A percentile compares a stretch with the other conserved stretches of the same genome.
These are phyloP conservation scores for Mustela lutreola DNA, from an alignment of 2,113 vertebrate genomes.

Conservation along the genomic window DNA sequence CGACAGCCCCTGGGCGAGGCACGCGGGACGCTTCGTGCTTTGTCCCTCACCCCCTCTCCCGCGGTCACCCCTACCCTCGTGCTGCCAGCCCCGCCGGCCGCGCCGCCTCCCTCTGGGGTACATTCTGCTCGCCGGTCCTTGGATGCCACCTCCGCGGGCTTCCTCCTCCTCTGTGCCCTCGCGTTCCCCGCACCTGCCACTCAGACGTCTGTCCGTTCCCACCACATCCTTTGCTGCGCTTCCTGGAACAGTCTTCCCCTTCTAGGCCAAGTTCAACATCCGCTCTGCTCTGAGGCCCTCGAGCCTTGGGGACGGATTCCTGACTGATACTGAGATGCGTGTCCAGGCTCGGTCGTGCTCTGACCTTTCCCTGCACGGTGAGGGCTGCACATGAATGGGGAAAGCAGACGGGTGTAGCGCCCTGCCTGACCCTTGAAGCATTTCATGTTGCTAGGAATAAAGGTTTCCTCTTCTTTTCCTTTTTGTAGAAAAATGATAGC, in stretches of 20 bases:
- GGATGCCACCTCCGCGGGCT: too few species aligned
- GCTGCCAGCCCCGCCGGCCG: too few species aligned
- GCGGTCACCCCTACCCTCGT: too few species aligned
- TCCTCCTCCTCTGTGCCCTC: background rate
- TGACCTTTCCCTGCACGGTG: background rate
- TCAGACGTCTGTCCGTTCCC: background rate
- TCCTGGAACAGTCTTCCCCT: background rate
- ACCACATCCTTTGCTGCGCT: background rate
- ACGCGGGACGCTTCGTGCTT: background rate
- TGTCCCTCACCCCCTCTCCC: background rate
- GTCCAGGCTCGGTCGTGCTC: too few species aligned
- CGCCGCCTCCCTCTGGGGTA: background rate
- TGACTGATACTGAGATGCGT: background rate
- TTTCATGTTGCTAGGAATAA: background rate
- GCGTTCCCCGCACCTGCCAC: too few species aligned
- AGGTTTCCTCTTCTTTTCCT: background rate
- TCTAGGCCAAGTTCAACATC: background rate
- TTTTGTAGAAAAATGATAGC: background rate
- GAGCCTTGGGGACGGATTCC: background rate
- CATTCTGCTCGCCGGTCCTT: too few species aligned
- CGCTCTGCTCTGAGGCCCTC: background rate
- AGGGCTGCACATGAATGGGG: background rate
- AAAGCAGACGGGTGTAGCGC: background rate
- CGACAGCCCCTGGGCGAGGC: background rate
- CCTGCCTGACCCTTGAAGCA: background rate